Percentiles rank a stretch among this genome's conserved stretches.
Conservation (phyloP, 2,797 vertebrate genomes). For the Gallinago nigripennis region DNA sequence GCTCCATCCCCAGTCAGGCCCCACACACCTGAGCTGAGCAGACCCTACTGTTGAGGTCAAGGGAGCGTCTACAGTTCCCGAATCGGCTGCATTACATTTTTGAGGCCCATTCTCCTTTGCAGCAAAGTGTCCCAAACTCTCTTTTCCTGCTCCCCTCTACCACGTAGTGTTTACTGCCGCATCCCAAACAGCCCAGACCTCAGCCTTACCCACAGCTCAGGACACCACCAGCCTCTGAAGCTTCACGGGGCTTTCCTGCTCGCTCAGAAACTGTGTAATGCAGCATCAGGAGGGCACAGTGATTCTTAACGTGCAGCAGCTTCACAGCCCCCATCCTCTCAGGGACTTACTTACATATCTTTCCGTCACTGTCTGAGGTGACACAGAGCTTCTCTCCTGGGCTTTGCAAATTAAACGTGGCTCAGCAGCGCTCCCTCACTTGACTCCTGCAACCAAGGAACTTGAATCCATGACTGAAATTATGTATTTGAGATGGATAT, state of each 20-base stretch:
- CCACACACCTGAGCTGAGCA: background rate
- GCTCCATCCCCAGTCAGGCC: fast-evolving
- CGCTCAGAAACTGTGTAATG: background rate
- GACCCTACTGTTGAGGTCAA: background rate
- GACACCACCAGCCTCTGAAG: fast-evolving
- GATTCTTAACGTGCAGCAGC: fast-evolving
- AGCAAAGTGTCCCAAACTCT: background rate
- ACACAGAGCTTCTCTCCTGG: fast-evolving
- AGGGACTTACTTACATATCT: background rate
- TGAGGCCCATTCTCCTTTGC: background rate
- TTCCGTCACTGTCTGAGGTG: fast-evolving
- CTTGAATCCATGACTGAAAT: background rate
- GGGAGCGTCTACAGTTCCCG: fast-evolving
- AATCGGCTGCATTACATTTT: too few relatives aligned
- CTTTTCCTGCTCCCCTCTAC: background rate
- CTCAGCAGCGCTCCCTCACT: fast-evolving
- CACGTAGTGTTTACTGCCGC: fast-evolving
- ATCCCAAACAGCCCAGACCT: background rate
- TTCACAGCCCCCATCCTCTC: fast-evolving
- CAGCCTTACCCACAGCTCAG: fast-evolving
- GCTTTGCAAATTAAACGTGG: background rate
- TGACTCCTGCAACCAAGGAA: background rate
- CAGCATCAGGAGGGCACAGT: fast-evolving
- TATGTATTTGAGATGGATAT: background rate
- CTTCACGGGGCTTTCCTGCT: fast-evolving